A percentile compares a stretch with the other conserved stretches of the same genome.
Conservation (phyloP, 2,888 invertebrate genomes). For the Caradrina clavipalpis region DNA sequence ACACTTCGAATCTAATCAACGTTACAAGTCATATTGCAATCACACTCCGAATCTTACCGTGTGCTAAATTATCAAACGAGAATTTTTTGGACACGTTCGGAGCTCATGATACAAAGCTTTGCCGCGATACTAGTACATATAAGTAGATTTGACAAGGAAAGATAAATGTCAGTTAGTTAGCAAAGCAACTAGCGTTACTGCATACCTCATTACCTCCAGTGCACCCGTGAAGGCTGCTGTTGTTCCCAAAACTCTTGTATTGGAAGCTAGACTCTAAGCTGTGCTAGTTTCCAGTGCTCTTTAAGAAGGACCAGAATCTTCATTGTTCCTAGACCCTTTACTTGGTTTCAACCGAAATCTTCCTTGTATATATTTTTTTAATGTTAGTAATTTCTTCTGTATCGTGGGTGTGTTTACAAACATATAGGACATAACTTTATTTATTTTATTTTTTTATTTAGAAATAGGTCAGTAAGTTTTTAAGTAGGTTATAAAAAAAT, state of each 20-base stretch:
- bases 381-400: too few relatives aligned
- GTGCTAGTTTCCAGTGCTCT: background rate
- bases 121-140: background rate
- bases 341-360: background rate
- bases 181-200: background rate
- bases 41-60: background rate
- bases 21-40: constrained; percentile 8
- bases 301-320: background rate
- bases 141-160: background rate
- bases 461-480: too few relatives aligned
- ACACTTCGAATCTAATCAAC: too few relatives aligned
- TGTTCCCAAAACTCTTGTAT: too few relatives aligned
- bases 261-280: too few relatives aligned
- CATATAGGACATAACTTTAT: too few relatives aligned
- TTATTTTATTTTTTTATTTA: too few relatives aligned
- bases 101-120: background rate
- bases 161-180: background rate
- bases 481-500: too few relatives aligned
- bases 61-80: background rate
- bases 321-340: too few relatives aligned
- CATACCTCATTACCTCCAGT: background rate
- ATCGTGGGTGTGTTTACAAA: too few relatives aligned
- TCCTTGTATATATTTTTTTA: too few relatives aligned
- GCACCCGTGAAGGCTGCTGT: too few relatives aligned
- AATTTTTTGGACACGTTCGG: background rate